These are phyloP conservation scores for Monopterus albus DNA, from an alignment of 2,113 vertebrate genomes.

Conservation along the genomic window DNA sequence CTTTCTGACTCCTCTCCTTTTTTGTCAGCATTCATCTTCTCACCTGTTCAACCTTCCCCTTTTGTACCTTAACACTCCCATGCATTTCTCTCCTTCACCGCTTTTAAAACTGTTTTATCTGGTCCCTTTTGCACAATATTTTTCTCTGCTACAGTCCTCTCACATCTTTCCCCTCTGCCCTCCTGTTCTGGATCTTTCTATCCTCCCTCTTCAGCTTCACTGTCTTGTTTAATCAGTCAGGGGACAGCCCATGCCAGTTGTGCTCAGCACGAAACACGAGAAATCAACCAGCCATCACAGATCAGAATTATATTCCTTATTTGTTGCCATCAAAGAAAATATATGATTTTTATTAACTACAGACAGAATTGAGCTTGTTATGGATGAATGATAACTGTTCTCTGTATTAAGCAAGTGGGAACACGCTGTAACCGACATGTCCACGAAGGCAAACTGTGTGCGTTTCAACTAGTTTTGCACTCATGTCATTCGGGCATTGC, in stretches of 20 bases:
- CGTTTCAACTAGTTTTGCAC: neutral
- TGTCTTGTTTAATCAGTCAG: conserved; percentile 52
- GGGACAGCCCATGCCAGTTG: conserved; percentile 26
- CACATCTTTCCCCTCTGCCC: neutral
- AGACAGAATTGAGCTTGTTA: conserved; percentile 21
- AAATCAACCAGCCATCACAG: conserved; percentile 34
- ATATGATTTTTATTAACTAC: conserved; percentile 1
- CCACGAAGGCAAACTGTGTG: neutral
- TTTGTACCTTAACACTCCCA: conserved; percentile 22
- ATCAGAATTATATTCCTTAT: conserved; percentile 21
- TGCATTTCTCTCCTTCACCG: conserved; percentile 3
- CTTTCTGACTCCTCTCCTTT: conserved; percentile 38
- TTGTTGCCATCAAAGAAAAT: conserved; percentile 8
- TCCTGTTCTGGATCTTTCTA: conserved; percentile 18
- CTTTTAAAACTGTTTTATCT: conserved; percentile 2
- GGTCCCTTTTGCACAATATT: conserved; percentile 14
- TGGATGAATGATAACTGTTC: conserved; percentile 2
- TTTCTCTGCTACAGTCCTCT: neutral
- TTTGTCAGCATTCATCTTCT: conserved; percentile 48
- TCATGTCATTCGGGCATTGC: neutral
- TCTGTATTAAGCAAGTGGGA: neutral
- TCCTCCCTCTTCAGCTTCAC: neutral
- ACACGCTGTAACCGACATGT: neutral
- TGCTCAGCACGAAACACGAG: conserved; percentile 32
- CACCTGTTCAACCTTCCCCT: conserved; percentile 31